phyloP scores from a whole-genome alignment of 2,113 vertebrate genomes.

The Megaceryle maxima region DNA sequence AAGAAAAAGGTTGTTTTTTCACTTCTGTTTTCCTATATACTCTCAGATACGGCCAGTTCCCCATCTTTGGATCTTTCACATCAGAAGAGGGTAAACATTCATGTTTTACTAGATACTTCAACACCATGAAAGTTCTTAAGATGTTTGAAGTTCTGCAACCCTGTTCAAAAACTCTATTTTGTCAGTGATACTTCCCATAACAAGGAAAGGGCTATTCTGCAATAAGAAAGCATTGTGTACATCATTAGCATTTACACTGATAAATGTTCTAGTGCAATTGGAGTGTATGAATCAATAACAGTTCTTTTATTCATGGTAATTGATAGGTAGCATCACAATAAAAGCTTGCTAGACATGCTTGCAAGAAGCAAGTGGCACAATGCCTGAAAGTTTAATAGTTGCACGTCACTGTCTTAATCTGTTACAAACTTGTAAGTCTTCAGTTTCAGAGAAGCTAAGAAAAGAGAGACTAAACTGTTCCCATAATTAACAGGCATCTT shows the following conservation, averaged over 20 bases:
- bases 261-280: not conserved
- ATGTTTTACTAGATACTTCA: not conserved
- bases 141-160: not conserved
- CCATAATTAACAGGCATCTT: not conserved
- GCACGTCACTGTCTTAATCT: not conserved
- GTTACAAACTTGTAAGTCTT: not conserved
- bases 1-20: not conserved
- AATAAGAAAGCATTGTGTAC: not conserved
- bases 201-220: not conserved
- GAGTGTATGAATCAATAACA: not conserved
- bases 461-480: not conserved
- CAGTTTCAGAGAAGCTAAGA: not conserved
- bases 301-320: not conserved
- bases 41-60: not conserved
- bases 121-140: not conserved
- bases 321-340: not conserved
- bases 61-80: not conserved
- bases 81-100: not conserved
- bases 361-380: not conserved
- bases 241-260: not conserved
- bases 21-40: not conserved
- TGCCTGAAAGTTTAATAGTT: not conserved
- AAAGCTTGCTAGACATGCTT: not conserved
- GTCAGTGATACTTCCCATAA: not conserved
- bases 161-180: not conserved